These are phyloP conservation scores for Listronotus oregonensis DNA, from an alignment of 1,140 invertebrate genomes.

Conservation along the genomic window DNA sequence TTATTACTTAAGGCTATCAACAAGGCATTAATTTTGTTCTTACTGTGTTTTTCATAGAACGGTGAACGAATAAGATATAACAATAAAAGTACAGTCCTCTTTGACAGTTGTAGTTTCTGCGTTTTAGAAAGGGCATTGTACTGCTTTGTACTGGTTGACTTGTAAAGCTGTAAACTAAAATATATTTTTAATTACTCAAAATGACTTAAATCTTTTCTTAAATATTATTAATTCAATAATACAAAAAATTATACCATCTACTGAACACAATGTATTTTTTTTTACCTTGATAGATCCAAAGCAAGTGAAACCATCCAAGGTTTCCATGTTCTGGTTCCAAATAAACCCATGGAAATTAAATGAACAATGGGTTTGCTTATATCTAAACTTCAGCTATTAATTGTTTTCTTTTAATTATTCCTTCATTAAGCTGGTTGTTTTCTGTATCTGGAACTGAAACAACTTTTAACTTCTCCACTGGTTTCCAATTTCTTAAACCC, in stretches of 20 bases:
- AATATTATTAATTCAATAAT: too few species aligned
- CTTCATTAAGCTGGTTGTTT: conserved; percentile 44
- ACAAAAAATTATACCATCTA: too few species aligned
- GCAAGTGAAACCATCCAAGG: conserved; percentile 75
- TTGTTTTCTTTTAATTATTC: conserved; percentile 56
- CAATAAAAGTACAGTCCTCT: conserved; percentile 71
- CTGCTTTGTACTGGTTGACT: conserved; percentile 56
- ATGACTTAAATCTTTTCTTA: too few species aligned
- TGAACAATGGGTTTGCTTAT: conserved; percentile 75
- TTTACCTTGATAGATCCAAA: conserved; percentile 71
- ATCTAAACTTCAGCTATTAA: conserved; percentile 68
- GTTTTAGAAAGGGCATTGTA: conserved; percentile 59
- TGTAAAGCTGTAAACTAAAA: conserved; percentile 64
- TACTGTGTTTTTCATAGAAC: conserved; percentile 80
- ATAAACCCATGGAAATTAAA: conserved; percentile 67
- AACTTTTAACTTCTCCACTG: conserved; percentile 18
- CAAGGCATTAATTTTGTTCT: conserved; percentile 64
- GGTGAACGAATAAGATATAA: conserved; percentile 82
- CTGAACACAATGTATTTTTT: conserved; percentile 12
- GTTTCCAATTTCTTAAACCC: conserved; percentile 39
- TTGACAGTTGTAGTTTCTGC: conserved; percentile 72
- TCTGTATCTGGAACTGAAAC: conserved; percentile 14
- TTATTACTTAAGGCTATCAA: conserved; percentile 63
- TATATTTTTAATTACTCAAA: too few species aligned
- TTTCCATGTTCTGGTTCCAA: conserved; percentile 77